Base-by-base conservation (phyloP, 2,888 invertebrate species). In the Heliconius sara region DNA sequence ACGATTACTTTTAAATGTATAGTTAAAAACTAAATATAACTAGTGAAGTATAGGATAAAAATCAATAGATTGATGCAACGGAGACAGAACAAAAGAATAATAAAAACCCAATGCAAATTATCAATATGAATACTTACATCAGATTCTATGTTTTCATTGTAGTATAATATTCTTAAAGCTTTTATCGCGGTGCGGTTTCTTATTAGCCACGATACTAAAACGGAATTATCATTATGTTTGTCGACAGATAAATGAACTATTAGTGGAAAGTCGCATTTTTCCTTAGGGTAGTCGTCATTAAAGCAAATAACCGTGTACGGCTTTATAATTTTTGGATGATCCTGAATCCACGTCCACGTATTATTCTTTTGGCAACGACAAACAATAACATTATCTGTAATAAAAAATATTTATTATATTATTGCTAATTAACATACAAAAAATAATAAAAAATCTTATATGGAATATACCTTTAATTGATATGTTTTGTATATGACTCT, bases 351-450 rank as follows among this genome's bases (percentile, higher is more conserved):
- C 89, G 98, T 97, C 98, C 99, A 98, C 63, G 98, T 96, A 90
- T 98, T 98, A 90, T 98, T 97, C 86, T 98, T 97, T 90, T 98
- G 98, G 91, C 99, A 99, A 88, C 97, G 97, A 93, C 99, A 99
- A 87, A 97, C 96, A 88, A 99, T 96, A 43, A 98, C 97, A 93
- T 99, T 99, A 89, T 97, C 98, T 98, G 96, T 71, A 93, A 94
- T 52, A 22, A 85, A 81, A 77, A 43, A n/a, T 70, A n/a, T 25
- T 43, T 19, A 79, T 77, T 52, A 70, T 65, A 65, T 47, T 22
- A 0, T 7, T 65, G 6, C 12, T 47, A 27, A 27, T 79, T 43
- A 34, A 63, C 22, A 25, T 27, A 52, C 7, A 68, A 34, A 71
- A n/a, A 22, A 34, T n/a, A 43, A 47, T 9, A 7, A 10, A 39